Evolutionary conservation across 2,888 invertebrate genomes (phyloP), one percentile per base, ranked within the genome.

Genomic region (Psococerastis gibbosa): DNA sequence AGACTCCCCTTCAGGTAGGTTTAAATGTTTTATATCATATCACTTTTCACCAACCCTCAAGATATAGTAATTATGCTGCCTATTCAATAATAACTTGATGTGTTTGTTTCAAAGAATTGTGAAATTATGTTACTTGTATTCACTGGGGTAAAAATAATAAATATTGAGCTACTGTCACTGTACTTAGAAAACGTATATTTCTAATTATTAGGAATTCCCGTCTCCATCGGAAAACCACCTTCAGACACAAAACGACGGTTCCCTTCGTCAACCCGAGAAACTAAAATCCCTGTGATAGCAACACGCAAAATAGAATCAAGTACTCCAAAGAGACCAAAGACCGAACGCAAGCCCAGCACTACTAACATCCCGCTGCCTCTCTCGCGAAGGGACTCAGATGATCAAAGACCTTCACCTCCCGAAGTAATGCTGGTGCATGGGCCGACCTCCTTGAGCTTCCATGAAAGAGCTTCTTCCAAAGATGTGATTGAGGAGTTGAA

Each of bases 401-500:
- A 13, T 9, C 6, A 34, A 34, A 31, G 13, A 22, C 66, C 17
- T 58, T 68, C 57, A 66, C 66, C 13, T 61, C 65, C 2, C 67
- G 65, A 48, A 62, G 65, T 53, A 32, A 49, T 48, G 8, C 45
- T 60, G 56, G 58, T 59, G 22, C 57, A 58, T 43, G 60, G 58
- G 22, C 55, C 58, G 31, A 53, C 58, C 50, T 57, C 54, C 6
- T 60, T 77, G 46, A 76, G 77, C 60, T 78, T 78, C 55, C 78
- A 77, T 53, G 78, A 78, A 55, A 68, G 75, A 48, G 77, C 78
- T 11, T 77, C 78, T 31, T 78, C 78, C 34, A 78, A 78, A 56
- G 78, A 79, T 56, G 77, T 79, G 43, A 78, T 80, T 51, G 78
- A 79, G 53, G 78, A 78, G 55, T 63, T 80, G 15, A 78, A 79